Conservation (phyloP, 2,797 vertebrate genomes). For the Florisuga fusca region DNA sequence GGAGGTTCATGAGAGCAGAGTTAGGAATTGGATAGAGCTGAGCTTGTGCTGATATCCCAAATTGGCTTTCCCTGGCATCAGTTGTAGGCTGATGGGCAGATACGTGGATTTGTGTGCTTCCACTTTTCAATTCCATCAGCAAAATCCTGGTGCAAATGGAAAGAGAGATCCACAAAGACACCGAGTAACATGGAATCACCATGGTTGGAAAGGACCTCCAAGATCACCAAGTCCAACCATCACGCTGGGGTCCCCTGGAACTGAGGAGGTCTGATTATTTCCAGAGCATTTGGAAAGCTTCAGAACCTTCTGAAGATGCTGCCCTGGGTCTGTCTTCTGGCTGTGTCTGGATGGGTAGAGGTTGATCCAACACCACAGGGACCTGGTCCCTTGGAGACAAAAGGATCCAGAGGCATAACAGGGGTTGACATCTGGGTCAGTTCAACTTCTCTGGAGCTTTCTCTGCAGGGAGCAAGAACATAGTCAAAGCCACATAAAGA, state of each 20-base stretch:
- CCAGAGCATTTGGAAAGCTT: not conserved
- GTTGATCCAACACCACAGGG: not conserved
- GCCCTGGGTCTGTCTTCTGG: not conserved
- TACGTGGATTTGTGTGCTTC: not conserved
- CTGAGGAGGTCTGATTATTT: not conserved
- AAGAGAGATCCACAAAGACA: not conserved
- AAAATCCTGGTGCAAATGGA: not conserved
- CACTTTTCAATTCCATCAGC: not conserved
- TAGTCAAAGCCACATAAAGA: not conserved
- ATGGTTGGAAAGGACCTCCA: too few species aligned
- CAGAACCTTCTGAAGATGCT: not conserved
- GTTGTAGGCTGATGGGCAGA: not conserved
- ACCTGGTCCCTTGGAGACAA: not conserved
- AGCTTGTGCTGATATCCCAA: not conserved
- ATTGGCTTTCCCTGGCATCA: not conserved
- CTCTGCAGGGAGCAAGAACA: not conserved
- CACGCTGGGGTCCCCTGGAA: too few species aligned
- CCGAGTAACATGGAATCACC: accelerated
- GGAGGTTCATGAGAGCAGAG: not conserved
- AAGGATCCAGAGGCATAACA: not conserved
- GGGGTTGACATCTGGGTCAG: not conserved
- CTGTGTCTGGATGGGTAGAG: not conserved
- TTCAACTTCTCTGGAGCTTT: not conserved
- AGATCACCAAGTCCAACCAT: too few species aligned
- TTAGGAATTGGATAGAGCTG: not conserved